phyloP scores from a whole-genome alignment of 2,888 invertebrate genomes.

The Pollenia amentaria region DNA sequence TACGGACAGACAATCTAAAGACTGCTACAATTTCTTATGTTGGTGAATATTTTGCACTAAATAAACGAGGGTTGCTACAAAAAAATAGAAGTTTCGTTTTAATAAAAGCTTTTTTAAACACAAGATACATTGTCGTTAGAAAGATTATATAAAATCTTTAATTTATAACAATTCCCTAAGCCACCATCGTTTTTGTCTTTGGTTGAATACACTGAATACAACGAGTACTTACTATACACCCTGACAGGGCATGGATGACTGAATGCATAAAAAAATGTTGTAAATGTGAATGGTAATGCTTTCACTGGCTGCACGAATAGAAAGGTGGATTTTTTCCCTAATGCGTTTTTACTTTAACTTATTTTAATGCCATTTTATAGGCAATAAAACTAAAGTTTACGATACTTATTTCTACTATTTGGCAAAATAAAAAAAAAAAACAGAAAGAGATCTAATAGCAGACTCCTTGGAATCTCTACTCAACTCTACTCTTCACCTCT shows the following conservation, averaged over 20 bases:
- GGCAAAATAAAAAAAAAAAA: conserved; percentile 2
- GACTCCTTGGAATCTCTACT: conserved; percentile 38
- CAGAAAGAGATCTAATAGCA: background rate
- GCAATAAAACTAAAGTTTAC: conserved; percentile 74
- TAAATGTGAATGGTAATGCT: conserved; percentile 8
- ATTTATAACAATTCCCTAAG: background rate
- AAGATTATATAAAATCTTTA: background rate
- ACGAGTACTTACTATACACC: background rate
- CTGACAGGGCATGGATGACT: conserved; percentile 28
- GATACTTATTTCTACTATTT: conserved; percentile 61
- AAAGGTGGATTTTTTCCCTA: background rate
- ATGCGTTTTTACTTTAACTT: conserved; percentile 30
- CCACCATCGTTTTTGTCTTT: conserved; percentile 31
- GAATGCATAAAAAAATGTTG: conserved; percentile 15
- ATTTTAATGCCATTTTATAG: conserved; percentile 73
- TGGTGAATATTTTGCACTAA: background rate
- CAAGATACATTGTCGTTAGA: background rate
- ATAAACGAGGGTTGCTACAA: background rate
- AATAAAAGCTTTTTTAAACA: background rate
- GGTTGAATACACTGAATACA: conserved; percentile 14
- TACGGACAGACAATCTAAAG: conserved; percentile 41
- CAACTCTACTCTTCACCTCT: background rate
- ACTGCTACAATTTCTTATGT: conserved; percentile 22
- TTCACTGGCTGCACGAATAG: background rate
- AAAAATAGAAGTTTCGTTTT: background rate